Percentiles rank a stretch among this genome's conserved stretches.
These are phyloP conservation scores for Platycercus adscitus DNA, from an alignment of 2,113 vertebrate genomes.

Conservation along the genomic window DNA sequence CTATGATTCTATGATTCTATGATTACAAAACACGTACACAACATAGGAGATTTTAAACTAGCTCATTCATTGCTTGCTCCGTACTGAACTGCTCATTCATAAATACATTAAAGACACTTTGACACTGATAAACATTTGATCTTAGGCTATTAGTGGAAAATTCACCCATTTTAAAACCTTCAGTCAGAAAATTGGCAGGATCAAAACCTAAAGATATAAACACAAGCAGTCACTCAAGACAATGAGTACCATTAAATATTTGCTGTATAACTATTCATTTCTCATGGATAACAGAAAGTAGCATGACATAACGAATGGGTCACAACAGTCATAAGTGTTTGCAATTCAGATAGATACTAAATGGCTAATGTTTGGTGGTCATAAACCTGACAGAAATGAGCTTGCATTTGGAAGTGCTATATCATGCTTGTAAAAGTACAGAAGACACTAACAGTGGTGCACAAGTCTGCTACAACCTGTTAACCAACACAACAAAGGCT, in stretches of 20 bases:
- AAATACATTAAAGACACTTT: not conserved
- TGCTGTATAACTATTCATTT: not conserved
- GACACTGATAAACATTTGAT: not conserved
- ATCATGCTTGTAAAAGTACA: not conserved
- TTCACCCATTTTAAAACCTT: not conserved
- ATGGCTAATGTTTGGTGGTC: not conserved
- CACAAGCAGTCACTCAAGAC: accelerated
- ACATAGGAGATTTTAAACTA: not conserved
- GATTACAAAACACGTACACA: not conserved
- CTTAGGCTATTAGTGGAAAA: not conserved
- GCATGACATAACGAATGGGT: not conserved
- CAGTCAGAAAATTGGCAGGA: not conserved
- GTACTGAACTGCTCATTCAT: not conserved
- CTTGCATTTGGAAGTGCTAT: not conserved
- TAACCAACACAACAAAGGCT: not conserved
- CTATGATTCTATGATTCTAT: not conserved
- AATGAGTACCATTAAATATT: not conserved
- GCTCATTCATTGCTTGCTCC: not conserved
- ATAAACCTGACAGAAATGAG: not conserved
- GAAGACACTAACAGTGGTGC: not conserved
- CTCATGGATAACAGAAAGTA: not conserved
- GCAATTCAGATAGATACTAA: not conserved
- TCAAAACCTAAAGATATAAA: not conserved
- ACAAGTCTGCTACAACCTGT: not conserved
- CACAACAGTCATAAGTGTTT: not conserved